Base-by-base conservation (phyloP, 2,797 vertebrate species). In the Apogon talboti region DNA sequence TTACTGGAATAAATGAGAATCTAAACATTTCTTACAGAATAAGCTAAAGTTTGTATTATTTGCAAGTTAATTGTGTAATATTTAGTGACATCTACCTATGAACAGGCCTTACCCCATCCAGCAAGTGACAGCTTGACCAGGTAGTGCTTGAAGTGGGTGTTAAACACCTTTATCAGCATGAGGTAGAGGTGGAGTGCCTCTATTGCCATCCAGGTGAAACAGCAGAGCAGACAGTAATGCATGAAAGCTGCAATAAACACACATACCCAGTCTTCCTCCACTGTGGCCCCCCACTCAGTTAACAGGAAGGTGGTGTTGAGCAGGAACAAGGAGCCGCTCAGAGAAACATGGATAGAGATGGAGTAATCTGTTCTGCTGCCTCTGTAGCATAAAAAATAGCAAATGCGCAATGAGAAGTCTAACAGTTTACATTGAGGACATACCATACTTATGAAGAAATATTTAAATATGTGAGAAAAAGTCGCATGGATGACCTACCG, bases 181-280 rank as follows among this genome's bases (percentile, higher is more conserved):
- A 96, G 76, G 55, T 96, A 96, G 16, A 96, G 91, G 66, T 97
- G 95, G 6, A 95, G 84, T 4, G 92, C 94, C 76, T 97, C 96
- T 15, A 96, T 83, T 0, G 76, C 87, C 74, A 78, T 96, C 96
- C 95, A 96, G 69, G 93, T 95, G 89, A 96, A 96, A 67, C 82
- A 90, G 75, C 91, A 93, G 73, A 97, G 93, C 74, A 96, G 70
- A 49, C 91, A 92, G 81, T 92, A 96, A 69, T 96, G 94, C 46
- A 94, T 92, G 70, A 88, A 0, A 0, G 88, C 92, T 0, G 91
- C 95, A 0, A 91, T 51, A 11, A 82, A 61, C 66, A 80, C 71
- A 30, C 96, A 97, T 52, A 89, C 2, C 1, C 68, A 65, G 0
- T 2, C 2, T 0, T 11, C 12, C 3, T 6, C 9, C 60, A 50